Evolutionary conservation across 2,797 vertebrate species (phyloP).

Genomic region (Pelochelys cantorii): DNA sequence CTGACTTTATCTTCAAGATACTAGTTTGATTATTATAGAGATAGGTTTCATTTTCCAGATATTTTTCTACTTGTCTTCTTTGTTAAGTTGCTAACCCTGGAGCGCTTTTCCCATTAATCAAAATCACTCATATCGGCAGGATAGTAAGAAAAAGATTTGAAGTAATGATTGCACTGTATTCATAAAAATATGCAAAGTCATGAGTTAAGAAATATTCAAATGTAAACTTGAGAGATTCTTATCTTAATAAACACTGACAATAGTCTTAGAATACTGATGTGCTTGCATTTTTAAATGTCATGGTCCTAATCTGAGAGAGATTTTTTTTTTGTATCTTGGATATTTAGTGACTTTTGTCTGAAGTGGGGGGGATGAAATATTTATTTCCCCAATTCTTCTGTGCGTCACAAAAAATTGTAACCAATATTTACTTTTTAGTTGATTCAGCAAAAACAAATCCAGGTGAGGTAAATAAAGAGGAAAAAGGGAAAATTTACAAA

Average conservation of each 20-base stretch:
- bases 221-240: slow-evolving; percentile 1
- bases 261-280: slow-evolving; percentile 12
- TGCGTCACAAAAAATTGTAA: too few species aligned
- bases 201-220: neutral
- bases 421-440: neutral
- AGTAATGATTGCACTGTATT: neutral
- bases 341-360: neutral
- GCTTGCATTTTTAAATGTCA: slow-evolving; percentile 11
- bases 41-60: fast-evolving
- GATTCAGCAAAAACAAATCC: neutral
- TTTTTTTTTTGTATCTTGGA: neutral
- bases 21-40: neutral
- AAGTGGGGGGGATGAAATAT: too few species aligned
- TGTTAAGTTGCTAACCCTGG: neutral
- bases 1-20: neutral
- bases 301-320: neutral
- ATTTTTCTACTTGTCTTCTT: neutral
- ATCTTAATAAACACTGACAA: slow-evolving; percentile 11
- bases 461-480: neutral
- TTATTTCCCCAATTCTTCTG: too few species aligned
- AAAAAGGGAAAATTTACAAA: neutral
- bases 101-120: neutral
- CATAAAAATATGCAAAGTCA: neutral
- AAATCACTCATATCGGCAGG: neutral
- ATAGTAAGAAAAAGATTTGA: neutral